A percentile compares a stretch with the other conserved stretches of the same genome.
phyloP scores from a whole-genome alignment of 2,113 vertebrate species.

The Pogonocichla stellata region DNA sequence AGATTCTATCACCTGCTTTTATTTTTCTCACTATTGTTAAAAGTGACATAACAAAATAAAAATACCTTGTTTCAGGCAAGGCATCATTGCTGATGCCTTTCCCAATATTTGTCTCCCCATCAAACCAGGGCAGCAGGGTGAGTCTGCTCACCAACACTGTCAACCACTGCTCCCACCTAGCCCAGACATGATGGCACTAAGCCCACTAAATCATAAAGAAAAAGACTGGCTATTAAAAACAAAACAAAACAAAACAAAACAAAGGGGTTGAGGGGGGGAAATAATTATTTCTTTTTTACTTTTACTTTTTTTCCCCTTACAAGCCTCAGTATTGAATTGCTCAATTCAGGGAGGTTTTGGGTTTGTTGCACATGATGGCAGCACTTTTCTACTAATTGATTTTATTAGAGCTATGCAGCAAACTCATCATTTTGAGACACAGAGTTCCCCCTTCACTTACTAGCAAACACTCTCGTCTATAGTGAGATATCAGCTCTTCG shows the following conservation, averaged over 20 bases:
- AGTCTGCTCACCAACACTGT: background rate
- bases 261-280: rapidly evolving
- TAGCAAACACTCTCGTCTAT: conserved; percentile 93
- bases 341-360: background rate
- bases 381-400: background rate
- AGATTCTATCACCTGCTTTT: background rate
- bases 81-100: background rate
- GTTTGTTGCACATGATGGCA: background rate
- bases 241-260: background rate
- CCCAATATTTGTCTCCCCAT: rapidly evolving
- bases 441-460: conserved; percentile 77
- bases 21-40: background rate
- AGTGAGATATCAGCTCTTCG: conserved; percentile 87
- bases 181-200: background rate
- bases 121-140: background rate
- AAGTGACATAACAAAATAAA: background rate
- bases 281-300: background rate
- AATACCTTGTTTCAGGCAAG: background rate
- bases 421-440: background rate
- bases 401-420: background rate
- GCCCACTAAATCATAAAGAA: background rate
- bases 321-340: background rate
- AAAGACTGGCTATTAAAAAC: background rate
- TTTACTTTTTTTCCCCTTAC: background rate
- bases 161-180: background rate